A percentile compares a stretch with the other conserved stretches of the same genome.
These are phyloP conservation scores for Antitype chi DNA, from an alignment of 2,888 invertebrate genomes.

Conservation along the genomic window DNA sequence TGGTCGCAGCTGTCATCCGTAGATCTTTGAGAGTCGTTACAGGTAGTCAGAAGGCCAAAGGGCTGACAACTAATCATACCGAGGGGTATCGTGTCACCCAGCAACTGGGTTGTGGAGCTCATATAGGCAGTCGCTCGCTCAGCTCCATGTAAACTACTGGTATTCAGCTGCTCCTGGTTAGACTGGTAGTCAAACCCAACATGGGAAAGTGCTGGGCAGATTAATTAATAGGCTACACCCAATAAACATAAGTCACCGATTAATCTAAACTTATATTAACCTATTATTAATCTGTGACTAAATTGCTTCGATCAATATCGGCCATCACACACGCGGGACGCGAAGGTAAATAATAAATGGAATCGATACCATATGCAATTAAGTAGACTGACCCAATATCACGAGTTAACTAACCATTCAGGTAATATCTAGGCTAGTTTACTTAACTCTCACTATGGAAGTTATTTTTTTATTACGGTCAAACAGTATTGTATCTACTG, in stretches of 20 bases:
- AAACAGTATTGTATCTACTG: background rate
- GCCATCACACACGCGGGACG: background rate
- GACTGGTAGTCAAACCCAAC: background rate
- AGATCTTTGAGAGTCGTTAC: background rate
- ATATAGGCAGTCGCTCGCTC: no score
- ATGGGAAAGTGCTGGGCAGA: background rate
- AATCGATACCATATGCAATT: constrained; percentile 32
- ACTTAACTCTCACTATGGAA: background rate
- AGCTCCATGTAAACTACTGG: background rate
- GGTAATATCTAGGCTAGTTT: background rate
- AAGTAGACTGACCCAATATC: constrained; percentile 7
- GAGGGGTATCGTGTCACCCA: background rate
- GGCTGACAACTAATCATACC: background rate
- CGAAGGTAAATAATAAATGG: constrained; percentile 43
- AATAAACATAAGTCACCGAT: background rate
- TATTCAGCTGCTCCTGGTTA: background rate
- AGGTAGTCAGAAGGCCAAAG: background rate
- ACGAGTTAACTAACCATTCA: background rate
- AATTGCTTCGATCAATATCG: constrained; percentile 1
- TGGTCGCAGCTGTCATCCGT: background rate
- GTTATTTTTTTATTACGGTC: background rate
- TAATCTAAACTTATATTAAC: constrained; percentile 12
- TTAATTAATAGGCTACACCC: background rate
- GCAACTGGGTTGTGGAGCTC: background rate
- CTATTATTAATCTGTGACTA: constrained; percentile 1